Evolutionary conservation across 2,888 invertebrate genomes (phyloP).

Genomic region (Drosophila algonquin): DNA sequence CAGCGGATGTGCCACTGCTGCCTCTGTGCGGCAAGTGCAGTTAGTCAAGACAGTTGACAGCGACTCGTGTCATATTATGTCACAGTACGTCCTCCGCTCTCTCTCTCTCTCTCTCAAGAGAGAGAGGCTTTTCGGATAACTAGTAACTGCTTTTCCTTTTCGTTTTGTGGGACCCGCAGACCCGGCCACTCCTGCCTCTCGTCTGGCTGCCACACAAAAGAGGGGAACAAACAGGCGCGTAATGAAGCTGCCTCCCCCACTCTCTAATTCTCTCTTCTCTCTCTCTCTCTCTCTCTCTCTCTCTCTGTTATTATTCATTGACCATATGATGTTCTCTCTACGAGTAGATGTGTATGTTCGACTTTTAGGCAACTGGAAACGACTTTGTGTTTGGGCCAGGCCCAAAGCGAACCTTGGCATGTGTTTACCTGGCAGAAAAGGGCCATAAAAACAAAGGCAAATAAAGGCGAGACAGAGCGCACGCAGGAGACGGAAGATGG

Average conservation of each 20-base stretch:
- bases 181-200: not conserved
- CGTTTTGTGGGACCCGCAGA: not conserved
- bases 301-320: conserved; percentile 5
- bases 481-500: not conserved
- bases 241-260: conserved; percentile 41
- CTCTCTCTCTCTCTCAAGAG: not conserved
- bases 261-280: not conserved
- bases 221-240: conserved; percentile 40
- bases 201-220: conserved; percentile 14
- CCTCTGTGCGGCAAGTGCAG: conserved; percentile 19
- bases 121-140: not conserved
- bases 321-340: conserved; percentile 37
- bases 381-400: conserved; percentile 13
- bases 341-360: conserved; percentile 8
- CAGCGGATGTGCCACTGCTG: not conserved
- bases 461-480: conserved; percentile 55
- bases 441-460: conserved; percentile 76
- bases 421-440: conserved; percentile 76
- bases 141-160: not conserved
- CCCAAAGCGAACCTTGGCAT: conserved; percentile 3
- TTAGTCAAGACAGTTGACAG: conserved; percentile 35
- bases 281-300: not conserved
- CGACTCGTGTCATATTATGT: conserved; percentile 65
- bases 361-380: conserved; percentile 20
- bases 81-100: conserved; percentile 16